Evolutionary conservation across 2,888 invertebrate species (phyloP).

Genomic region (Ptychoptera contaminata): DNA sequence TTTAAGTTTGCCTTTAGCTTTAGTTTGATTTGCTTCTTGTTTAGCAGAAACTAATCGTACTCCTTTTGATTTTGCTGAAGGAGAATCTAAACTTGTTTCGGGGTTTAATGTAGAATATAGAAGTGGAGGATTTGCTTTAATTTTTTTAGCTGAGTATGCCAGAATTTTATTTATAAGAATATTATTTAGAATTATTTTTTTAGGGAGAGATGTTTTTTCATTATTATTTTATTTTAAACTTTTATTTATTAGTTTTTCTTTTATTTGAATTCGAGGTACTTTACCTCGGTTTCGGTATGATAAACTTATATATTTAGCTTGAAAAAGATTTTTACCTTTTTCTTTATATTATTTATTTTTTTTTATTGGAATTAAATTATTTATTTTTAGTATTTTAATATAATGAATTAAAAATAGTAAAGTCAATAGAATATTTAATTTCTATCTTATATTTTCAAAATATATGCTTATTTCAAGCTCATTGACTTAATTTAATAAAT

Average conservation of each 20-base stretch:
- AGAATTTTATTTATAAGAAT: slow-evolving; percentile 53
- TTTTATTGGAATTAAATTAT: slow-evolving; percentile 38
- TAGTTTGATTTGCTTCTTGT: slow-evolving; percentile 41
- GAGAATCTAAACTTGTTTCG: slow-evolving; percentile 61
- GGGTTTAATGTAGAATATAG: slow-evolving; percentile 68
- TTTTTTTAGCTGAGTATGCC: slow-evolving; percentile 55
- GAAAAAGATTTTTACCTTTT: slow-evolving; percentile 46
- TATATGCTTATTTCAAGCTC: slow-evolving; percentile 48
- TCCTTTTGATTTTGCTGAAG: slow-evolving; percentile 67
- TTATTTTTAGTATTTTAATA: slow-evolving; percentile 22
- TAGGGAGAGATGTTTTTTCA: slow-evolving; percentile 34
- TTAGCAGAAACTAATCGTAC: slow-evolving; percentile 58
- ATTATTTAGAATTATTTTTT: slow-evolving; percentile 41
- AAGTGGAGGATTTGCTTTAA: slow-evolving; percentile 51
- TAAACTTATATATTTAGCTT: slow-evolving; percentile 53
- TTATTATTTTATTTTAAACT: slow-evolving; percentile 39
- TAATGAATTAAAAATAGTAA: slow-evolving; percentile 31
- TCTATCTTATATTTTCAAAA: slow-evolving; percentile 55
- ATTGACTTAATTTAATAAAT: slow-evolving; percentile 39
- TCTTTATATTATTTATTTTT: slow-evolving; percentile 45
- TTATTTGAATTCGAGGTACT: slow-evolving; percentile 49
- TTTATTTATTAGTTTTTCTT: slow-evolving; percentile 39
- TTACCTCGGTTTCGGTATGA: slow-evolving; percentile 62
- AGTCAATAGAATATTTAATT: slow-evolving; percentile 41
- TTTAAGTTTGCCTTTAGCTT: slow-evolving; percentile 36